phyloP scores from a whole-genome alignment of 1,140 invertebrate species.

The Lineus longissimus region DNA sequence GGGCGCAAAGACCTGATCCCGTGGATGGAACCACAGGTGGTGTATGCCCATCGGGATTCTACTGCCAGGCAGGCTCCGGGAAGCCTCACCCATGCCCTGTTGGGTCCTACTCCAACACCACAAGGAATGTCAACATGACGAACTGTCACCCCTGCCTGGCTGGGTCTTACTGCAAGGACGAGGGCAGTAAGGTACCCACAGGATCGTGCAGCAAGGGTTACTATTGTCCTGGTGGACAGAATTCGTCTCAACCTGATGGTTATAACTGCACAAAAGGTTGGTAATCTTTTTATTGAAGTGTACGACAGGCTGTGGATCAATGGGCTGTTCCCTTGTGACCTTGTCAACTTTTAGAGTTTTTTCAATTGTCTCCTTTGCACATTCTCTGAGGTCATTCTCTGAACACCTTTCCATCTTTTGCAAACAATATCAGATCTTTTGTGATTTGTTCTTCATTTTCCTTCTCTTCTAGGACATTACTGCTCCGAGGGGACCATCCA shows the following conservation, averaged over 20 bases:
- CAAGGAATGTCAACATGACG: conserved; percentile 31
- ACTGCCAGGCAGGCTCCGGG: conserved; percentile 35
- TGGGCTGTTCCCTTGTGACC: no score
- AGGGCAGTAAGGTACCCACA: conserved; percentile 32
- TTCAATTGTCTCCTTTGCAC: no score
- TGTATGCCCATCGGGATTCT: conserved; percentile 40
- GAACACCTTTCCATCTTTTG: no score
- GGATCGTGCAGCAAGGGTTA: conserved; percentile 39
- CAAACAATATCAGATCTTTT: no score
- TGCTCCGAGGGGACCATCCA: conserved; percentile 31
- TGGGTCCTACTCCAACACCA: conserved; percentile 39
- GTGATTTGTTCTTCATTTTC: no score
- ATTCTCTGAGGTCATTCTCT: no score
- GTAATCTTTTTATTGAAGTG: no score
- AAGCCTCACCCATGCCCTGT: conserved; percentile 32
- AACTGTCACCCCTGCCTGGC: conserved; percentile 40
- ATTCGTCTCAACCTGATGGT: conserved; percentile 24
- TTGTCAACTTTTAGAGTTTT: no score
- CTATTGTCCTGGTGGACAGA: conserved; percentile 45
- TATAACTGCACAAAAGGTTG: conserved; percentile 35
- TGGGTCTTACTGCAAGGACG: conserved; percentile 40
- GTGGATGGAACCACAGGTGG: conserved; percentile 40
- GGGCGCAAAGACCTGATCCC: conserved; percentile 35
- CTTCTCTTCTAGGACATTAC: no score
- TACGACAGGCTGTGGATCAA: no score